Base-by-base conservation (phyloP, 2,888 invertebrate species). In the Criorhina ranunculi region DNA sequence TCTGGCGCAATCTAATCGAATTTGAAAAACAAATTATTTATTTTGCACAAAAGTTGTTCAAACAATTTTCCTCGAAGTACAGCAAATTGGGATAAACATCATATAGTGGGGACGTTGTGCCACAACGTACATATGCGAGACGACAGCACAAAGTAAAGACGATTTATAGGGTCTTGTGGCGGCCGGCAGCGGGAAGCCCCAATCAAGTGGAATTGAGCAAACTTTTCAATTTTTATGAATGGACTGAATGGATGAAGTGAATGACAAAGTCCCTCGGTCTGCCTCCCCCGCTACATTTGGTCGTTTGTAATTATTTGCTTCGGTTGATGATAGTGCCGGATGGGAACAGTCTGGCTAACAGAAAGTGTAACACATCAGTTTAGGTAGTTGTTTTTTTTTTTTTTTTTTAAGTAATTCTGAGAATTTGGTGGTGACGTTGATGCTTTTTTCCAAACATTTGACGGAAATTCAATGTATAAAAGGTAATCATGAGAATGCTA, bases 191-290 rank as follows among this genome's bases (percentile, higher is more conserved):
- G 82, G 82, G 82, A 83, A 78, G 82, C 78, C 60, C 67, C 82
- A 83, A 83, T 83, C 78, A 83, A 83, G 82, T 78, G 60, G 73
- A 83, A 83, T 83, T 83, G 82, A 83, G 78, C 62, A 83, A 78
- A 78, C 78, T 78, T 83, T 83, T 83, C 78, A 55, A 78, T 78
- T 78, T 83, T 73, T 78, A 83, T 75, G 75, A 80, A 78, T 78
- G 77, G 46, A 44, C 60, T 69, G 75, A 69, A 67, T 80, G 79
- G 31, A 64, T 51, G 66, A 40, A 51, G 60, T 55, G 55, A 59
- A 82, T 82, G 72, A 82, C 72, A 77, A 67, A 59, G 44, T 73
- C 55, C 15, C 64, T 49, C 35, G 8, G 17, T 55, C 35, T 46
- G 31, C 53, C 40, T 12, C 53, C 29, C 9, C 37, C 67, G 35